Evolutionary conservation across 1,140 invertebrate genomes (phyloP).

Genomic region (Pygmarrhopalites habei): DNA sequence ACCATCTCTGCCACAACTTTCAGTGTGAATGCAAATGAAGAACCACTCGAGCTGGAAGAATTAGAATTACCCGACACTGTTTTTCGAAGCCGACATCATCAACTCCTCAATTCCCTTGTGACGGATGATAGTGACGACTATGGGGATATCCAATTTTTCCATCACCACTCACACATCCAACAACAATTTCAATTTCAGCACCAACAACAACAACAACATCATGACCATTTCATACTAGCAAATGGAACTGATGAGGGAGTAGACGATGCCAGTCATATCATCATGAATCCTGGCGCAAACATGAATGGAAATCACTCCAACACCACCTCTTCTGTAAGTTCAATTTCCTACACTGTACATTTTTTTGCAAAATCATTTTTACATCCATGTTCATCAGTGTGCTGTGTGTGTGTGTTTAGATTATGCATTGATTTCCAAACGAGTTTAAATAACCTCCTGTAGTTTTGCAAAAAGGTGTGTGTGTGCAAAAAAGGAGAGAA

Average conservation of each 20-base stretch:
- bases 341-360: too few relatives aligned
- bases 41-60: constrained; percentile 7
- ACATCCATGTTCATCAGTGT: too few relatives aligned
- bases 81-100: background rate
- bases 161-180: constrained; percentile 15
- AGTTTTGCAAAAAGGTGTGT: too few relatives aligned
- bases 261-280: constrained; percentile 2
- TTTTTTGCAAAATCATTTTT: too few relatives aligned
- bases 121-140: constrained; percentile 19
- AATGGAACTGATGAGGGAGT: background rate
- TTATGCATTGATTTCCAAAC: too few relatives aligned
- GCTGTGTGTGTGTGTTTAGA: too few relatives aligned
- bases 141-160: constrained; percentile 31
- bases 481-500: too few relatives aligned
- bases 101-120: background rate
- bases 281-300: background rate
- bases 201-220: constrained; percentile 1
- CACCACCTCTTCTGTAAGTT: constrained; percentile 16
- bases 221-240: background rate
- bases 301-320: constrained; percentile 4
- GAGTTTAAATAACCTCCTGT: too few relatives aligned
- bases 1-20: background rate
- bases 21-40: too few relatives aligned
- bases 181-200: constrained; percentile 4
- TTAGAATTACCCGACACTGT: constrained; percentile 3